Evolutionary conservation across 2,888 invertebrate species (phyloP).

Genomic region (Neoaliturus tenellus): DNA sequence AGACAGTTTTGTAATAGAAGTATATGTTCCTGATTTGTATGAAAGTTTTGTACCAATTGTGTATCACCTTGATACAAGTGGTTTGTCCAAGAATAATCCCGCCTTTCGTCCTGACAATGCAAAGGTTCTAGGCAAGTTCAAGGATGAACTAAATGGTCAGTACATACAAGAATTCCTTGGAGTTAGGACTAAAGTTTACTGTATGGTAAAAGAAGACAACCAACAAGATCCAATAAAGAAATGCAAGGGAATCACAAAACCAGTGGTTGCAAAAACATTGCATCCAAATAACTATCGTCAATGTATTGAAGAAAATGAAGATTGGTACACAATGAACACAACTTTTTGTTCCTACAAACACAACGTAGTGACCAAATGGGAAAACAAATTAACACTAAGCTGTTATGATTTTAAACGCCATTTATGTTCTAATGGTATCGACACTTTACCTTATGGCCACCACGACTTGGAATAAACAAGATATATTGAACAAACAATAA

Average conservation of each 20-base stretch:
- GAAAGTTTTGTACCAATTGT: slow-evolving; percentile 63
- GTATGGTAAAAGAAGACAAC: not conserved
- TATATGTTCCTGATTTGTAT: slow-evolving; percentile 70
- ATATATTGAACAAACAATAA: too few species aligned
- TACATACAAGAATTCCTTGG: slow-evolving; percentile 67
- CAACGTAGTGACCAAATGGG: too few species aligned
- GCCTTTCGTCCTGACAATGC: slow-evolving; percentile 57
- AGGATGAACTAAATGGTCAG: slow-evolving; percentile 68
- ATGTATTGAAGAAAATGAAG: too few species aligned
- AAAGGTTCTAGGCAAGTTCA: slow-evolving; percentile 69
- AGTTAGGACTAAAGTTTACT: slow-evolving; percentile 10
- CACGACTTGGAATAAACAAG: too few species aligned
- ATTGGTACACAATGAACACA: too few species aligned
- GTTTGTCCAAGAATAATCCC: slow-evolving; percentile 31
- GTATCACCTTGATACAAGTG: slow-evolving; percentile 62
- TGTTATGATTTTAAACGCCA: too few species aligned
- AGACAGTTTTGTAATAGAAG: slow-evolving; percentile 63
- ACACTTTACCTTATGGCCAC: too few species aligned
- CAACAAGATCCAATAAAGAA: slow-evolving; percentile 23
- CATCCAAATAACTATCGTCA: too few species aligned
- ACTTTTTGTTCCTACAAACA: too few species aligned
- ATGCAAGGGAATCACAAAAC: slow-evolving; percentile 53
- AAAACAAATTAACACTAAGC: too few species aligned
- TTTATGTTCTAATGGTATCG: too few species aligned
- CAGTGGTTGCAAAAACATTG: too few species aligned